Conservation (phyloP, 2,113 vertebrate genomes). For the Anolis carolinensis region DNA sequence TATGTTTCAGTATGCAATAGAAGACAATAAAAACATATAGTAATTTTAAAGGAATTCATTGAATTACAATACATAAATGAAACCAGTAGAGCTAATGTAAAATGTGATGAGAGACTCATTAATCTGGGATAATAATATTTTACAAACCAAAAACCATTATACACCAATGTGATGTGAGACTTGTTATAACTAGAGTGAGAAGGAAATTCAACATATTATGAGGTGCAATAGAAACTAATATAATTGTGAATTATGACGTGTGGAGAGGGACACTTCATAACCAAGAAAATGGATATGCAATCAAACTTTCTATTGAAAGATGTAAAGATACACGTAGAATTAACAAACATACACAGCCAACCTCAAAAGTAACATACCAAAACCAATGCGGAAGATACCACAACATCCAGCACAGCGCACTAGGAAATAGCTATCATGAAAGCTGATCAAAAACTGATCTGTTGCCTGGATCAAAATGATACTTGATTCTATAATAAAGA, state of each 20-base stretch:
- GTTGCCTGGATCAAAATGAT: not conserved
- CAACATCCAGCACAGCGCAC: fast-evolving
- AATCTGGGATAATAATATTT: constrained; percentile 11
- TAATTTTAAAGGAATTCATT: constrained; percentile 41
- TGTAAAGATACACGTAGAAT: constrained; percentile 28
- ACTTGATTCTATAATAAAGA: not conserved
- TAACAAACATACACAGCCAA: constrained; percentile 14
- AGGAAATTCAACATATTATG: constrained; percentile 19
- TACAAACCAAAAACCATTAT: not conserved
- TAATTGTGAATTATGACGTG: constrained; percentile 43
- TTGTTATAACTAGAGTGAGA: not conserved
- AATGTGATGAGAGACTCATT: not conserved
- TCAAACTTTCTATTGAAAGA: constrained; percentile 13
- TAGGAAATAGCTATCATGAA: not conserved
- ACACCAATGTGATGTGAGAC: not conserved
- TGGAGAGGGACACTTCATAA: constrained; percentile 50
- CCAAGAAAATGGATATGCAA: constrained; percentile 30
- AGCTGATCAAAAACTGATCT: not conserved
- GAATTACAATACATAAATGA: constrained; percentile 23
- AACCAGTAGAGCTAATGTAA: constrained; percentile 46
- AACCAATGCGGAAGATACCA: not conserved
- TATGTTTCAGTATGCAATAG: not conserved
- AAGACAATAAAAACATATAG: constrained; percentile 20
- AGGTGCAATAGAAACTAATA: constrained; percentile 37
- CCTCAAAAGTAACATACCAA: not conserved